Evolutionary conservation across 2,113 vertebrate species (phyloP).

Genomic region (Pagrus major): DNA sequence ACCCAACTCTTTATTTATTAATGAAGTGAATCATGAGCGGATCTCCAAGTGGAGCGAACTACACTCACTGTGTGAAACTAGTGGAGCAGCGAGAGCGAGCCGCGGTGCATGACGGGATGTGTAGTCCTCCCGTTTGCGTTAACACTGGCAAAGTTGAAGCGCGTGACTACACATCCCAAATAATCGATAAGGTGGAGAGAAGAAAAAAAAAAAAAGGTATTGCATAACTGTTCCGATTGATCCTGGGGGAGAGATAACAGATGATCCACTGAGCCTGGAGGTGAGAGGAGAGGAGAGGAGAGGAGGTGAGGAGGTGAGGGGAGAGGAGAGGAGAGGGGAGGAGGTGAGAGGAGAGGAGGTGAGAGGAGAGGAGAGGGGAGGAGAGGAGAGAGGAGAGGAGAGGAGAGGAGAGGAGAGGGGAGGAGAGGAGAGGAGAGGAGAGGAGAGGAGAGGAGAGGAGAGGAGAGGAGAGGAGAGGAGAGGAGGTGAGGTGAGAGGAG

Average conservation of each 20-base stretch:
- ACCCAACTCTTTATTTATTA: conserved; percentile 75
- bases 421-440: too few species aligned
- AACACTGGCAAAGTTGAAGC: conserved; percentile 46
- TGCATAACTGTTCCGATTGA: conserved; percentile 72
- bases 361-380: too few species aligned
- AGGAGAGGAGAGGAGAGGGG: too few species aligned
- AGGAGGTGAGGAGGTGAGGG: too few species aligned
- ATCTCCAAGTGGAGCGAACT: conserved; percentile 75
- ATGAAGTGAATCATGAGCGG: conserved; percentile 71
- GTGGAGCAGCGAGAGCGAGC: conserved; percentile 56
- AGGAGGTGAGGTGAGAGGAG: too few species aligned
- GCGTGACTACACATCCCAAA: conserved; percentile 77
- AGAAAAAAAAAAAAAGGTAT: too few species aligned
- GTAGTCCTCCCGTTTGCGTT: conserved; percentile 68
- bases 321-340: too few species aligned
- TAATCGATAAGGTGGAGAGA: conserved; percentile 69
- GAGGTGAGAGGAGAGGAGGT: too few species aligned
- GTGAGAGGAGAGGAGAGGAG: conserved; percentile 38
- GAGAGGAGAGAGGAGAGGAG: too few species aligned
- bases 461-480: too few species aligned
- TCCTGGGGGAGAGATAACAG: conserved; percentile 48
- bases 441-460: too few species aligned
- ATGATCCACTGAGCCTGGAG: conserved; percentile 8
- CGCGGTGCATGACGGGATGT: conserved; percentile 79
- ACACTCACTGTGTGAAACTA: conserved; percentile 72